Percentiles rank a stretch among this genome's conserved stretches.
phyloP scores from a whole-genome alignment of 2,113 vertebrate genomes.

The Euleptes europaea region DNA sequence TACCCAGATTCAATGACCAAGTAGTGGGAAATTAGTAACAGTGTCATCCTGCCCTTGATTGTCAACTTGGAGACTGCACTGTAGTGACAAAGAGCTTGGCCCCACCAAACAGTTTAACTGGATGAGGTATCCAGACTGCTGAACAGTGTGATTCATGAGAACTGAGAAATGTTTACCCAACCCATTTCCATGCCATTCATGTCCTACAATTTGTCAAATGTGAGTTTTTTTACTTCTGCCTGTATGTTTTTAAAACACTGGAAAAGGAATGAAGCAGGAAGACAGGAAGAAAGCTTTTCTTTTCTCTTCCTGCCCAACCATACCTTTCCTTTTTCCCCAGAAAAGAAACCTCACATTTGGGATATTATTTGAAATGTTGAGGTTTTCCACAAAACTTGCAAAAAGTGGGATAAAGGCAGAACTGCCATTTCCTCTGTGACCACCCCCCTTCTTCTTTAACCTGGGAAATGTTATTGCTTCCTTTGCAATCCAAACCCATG shows the following conservation, averaged over 20 bases:
- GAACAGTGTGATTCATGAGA: background rate
- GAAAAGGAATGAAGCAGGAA: background rate
- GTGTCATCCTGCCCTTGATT: background rate
- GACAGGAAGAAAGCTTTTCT: background rate
- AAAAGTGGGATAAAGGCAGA: background rate
- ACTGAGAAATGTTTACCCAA: background rate
- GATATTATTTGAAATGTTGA: background rate
- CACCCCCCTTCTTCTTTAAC: background rate
- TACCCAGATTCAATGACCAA: background rate
- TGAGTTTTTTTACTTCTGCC: background rate
- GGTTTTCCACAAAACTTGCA: background rate
- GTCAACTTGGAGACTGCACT: background rate
- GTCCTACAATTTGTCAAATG: background rate
- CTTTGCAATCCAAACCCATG: constrained; percentile 20
- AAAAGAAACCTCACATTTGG: background rate
- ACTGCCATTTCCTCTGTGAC: background rate
- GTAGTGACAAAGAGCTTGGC: background rate
- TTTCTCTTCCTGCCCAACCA: background rate
- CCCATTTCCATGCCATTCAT: too few relatives aligned
- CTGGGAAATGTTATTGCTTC: constrained; percentile 18
- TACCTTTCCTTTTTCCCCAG: background rate
- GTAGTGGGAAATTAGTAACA: background rate
- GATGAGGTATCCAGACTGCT: background rate
- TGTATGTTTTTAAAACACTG: background rate
- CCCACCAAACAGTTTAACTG: background rate